These are phyloP conservation scores for Paramisgurnus dabryanus DNA, from an alignment of 2,113 vertebrate species.

Conservation along the genomic window DNA sequence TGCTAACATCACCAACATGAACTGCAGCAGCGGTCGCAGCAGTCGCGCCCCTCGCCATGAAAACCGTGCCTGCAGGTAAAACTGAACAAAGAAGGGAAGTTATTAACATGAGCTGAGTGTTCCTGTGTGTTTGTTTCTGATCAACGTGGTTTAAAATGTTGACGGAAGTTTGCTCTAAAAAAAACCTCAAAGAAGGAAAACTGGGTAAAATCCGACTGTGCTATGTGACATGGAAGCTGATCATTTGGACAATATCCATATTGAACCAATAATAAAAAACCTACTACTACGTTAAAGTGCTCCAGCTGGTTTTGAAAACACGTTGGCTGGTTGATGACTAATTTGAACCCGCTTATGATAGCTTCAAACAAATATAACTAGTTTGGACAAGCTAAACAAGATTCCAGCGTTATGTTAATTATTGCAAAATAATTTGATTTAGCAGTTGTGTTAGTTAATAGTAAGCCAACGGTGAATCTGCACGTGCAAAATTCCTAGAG, in stretches of 20 bases:
- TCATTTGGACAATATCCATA: no score
- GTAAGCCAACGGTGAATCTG: neutral
- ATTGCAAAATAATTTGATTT: neutral
- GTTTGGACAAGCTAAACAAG: no score
- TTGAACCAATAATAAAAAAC: no score
- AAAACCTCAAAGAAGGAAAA: neutral
- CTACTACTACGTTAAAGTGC: no score
- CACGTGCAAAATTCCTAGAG: no score
- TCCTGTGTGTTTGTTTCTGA: neutral
- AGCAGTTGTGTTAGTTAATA: neutral
- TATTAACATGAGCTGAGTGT: neutral
- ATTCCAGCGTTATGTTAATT: no score
- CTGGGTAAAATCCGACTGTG: no score
- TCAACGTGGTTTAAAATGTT: neutral
- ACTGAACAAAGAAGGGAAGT: slow-evolving; percentile 60
- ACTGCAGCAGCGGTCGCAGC: slow-evolving; percentile 75
- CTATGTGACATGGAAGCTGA: no score
- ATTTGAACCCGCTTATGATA: no score
- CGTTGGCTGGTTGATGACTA: no score
- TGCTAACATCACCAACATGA: slow-evolving; percentile 77
- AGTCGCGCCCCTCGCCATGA: slow-evolving; percentile 77
- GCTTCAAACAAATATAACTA: no score
- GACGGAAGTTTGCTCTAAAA: neutral
- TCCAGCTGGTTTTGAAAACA: no score
- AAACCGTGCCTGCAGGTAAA: slow-evolving; percentile 79